A percentile compares a stretch with the other conserved stretches of the same genome.
These are phyloP conservation scores for Meloidogyne chitwoodi DNA, from an alignment of 1,140 invertebrate genomes.

Conservation along the genomic window DNA sequence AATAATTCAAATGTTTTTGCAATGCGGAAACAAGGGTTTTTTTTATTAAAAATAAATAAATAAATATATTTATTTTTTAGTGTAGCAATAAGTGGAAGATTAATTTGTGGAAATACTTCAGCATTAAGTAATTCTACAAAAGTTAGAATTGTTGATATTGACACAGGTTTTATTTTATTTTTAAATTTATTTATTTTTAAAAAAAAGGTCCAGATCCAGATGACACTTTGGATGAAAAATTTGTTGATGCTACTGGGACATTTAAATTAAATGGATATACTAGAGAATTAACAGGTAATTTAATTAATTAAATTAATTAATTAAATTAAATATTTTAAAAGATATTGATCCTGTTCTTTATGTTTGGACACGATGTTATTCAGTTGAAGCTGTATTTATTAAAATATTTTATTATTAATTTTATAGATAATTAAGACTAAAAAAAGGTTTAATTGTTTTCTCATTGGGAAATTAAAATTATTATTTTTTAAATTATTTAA, in stretches of 20 bases:
- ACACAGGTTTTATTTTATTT: slow-evolving; percentile 25
- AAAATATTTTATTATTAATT: too few species aligned
- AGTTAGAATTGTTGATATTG: slow-evolving; percentile 34
- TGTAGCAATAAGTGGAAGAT: slow-evolving; percentile 28
- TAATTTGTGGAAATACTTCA: slow-evolving; percentile 23
- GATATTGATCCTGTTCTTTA: slow-evolving; percentile 29
- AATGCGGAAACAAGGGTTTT: slow-evolving; percentile 29
- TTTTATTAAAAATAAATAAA: too few species aligned
- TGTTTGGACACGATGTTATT: slow-evolving; percentile 34
- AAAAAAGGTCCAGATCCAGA: slow-evolving; percentile 30
- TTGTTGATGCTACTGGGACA: slow-evolving; percentile 20
- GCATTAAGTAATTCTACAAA: slow-evolving; percentile 28
- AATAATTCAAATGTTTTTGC: slow-evolving; percentile 9
- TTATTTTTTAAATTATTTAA: too few species aligned
- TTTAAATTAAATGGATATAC: slow-evolving; percentile 34
- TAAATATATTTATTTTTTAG: neutral
- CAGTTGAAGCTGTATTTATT: slow-evolving; percentile 16
- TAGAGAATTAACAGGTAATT: slow-evolving; percentile 23
- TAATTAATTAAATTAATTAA: neutral
- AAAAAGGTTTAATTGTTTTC: too few species aligned
- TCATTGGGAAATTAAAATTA: too few species aligned
- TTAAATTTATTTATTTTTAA: neutral
- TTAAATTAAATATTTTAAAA: neutral
- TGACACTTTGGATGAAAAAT: slow-evolving; percentile 34
- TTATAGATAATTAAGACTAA: too few species aligned